Evolutionary conservation across 2,797 vertebrate genomes (phyloP).

Genomic region (Hoplostethus atlanticus): DNA sequence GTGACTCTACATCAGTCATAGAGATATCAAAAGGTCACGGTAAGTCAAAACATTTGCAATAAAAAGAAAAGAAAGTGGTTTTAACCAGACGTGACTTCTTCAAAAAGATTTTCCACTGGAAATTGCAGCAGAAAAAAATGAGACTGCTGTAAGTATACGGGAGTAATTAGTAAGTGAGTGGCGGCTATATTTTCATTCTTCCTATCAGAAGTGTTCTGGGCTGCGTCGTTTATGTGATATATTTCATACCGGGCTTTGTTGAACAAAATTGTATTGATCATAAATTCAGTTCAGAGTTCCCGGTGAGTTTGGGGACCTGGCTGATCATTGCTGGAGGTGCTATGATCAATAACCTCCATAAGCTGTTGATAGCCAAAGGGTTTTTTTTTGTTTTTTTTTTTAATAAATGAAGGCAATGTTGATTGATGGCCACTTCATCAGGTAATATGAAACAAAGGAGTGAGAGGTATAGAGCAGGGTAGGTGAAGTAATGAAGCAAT

Average conservation of each 20-base stretch:
- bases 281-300: constrained; percentile 24
- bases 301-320: constrained; percentile 26
- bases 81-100: constrained; percentile 23
- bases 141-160: neutral
- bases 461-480: constrained; percentile 9
- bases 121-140: neutral
- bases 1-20: constrained; percentile 19
- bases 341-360: constrained; percentile 27
- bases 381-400: too few species aligned
- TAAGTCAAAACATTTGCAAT: constrained; percentile 4
- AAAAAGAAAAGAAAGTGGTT: too few species aligned
- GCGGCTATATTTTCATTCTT: constrained; percentile 16
- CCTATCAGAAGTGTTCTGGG: neutral
- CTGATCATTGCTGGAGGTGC: constrained; percentile 28
- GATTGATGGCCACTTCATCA: constrained; percentile 61
- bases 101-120: constrained; percentile 21
- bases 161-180: constrained; percentile 18
- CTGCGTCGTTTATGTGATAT: constrained; percentile 4
- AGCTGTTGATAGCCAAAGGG: constrained; percentile 34
- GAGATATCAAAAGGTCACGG: constrained; percentile 36
- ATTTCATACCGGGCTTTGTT: constrained; percentile 14
- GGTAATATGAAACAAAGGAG: constrained; percentile 51
- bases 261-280: constrained; percentile 17
- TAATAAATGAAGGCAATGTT: constrained; percentile 39
- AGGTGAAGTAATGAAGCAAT: constrained; percentile 48